Evolutionary conservation across 1,140 invertebrate species (phyloP), one percentile per base, ranked within the genome.

Genomic region (Hylyphantes graminicola): DNA sequence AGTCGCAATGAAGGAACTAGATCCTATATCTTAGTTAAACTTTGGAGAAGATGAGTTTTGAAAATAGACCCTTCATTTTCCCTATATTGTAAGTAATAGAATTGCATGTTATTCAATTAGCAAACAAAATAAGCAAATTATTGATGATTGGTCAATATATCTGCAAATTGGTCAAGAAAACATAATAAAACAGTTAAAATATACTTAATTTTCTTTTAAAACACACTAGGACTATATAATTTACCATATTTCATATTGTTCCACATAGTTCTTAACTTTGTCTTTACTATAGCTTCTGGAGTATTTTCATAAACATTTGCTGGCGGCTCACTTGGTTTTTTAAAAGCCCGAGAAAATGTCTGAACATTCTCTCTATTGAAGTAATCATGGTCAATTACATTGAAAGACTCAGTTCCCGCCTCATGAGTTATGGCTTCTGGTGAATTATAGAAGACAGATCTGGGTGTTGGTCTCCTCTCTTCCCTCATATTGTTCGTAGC

Each of bases 241-340:
- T 88, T 89, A 92, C 95, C 95, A 90, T 96, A 96, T 92, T 95
- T 96, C 70, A 96, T 92, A 90, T 96, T 96, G 89, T 96, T 96
- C 95, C 95, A 96, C 92, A 95, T 94, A 64, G 95, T 95, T 87
- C 95, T 89, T 63, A 96, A 89, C 85, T 94, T 93, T 17, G 93
- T 95, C 89, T 96, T 95, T 83, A 96, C 92, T 91, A 94, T 57
- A 7, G 74, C 53, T 76, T 63, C 57, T 48, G 61, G 74, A n/a
- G n/a, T n/a, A n/a, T 63, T 76, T 13, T 50, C 57, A 64, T 51
- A n/a, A 7, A 61, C 48, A 50, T 64, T 64, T 2, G 57, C 11
- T 5, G 3, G 13, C 10, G 54, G 19, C 35, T 35, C 35, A 59
- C 17, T 70, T 53, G 10, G 72, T 21, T 74, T 74, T 9, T 74